Base-by-base conservation (phyloP, 2,888 invertebrate species). In the Arrhopalites spinosus region DNA sequence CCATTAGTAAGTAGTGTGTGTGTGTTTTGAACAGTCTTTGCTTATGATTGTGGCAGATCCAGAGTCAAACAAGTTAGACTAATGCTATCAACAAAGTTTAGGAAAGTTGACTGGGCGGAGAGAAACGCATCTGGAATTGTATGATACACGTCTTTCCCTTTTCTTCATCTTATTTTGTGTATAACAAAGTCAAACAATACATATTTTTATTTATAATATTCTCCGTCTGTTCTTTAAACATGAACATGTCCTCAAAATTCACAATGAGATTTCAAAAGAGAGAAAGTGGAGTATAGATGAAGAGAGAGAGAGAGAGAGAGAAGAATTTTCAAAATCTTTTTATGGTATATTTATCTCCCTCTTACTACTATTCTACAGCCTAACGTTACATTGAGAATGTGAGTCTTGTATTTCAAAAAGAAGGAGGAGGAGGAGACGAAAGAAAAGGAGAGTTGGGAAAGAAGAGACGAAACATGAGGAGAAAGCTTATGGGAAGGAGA, bases 61-160 rank as follows among this genome's bases (percentile, higher is more conserved):
- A 50, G 50, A 50, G 50, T 15, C 50, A 50, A 50, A 50, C 50
- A 50, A n/a, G 50, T 50, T 50, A 50, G 8, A 50, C 50, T 50
- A 50, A 50, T 50, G 50, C 50, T 50, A 50, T 50, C 50, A 50
- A 50, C 7, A 50, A 50, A 50, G 50, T 50, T 50, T 36, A n/a
- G 15, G 50, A 17, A 50, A 50, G 50, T 50, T 15, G 50, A n/a
- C 50, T 50, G 36, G 36, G 11, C 5, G 36, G 36, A 23, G 66
- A 66, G 43, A 20, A 66, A 43, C 43, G 30, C 15, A 43, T 30
- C 30, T 43, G 27, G 43, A 66, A 66, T 66, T 66, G 66, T 63
- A 63, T 11, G 63, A 15, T 27, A 63, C 63, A 63, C 30, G 29
- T 25, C 63, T 30, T 2, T 29, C 13, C 27, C 27, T n/a, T n/a